Base-by-base conservation (phyloP, 1,140 invertebrate species). In the Platyscapa corneri region DNA sequence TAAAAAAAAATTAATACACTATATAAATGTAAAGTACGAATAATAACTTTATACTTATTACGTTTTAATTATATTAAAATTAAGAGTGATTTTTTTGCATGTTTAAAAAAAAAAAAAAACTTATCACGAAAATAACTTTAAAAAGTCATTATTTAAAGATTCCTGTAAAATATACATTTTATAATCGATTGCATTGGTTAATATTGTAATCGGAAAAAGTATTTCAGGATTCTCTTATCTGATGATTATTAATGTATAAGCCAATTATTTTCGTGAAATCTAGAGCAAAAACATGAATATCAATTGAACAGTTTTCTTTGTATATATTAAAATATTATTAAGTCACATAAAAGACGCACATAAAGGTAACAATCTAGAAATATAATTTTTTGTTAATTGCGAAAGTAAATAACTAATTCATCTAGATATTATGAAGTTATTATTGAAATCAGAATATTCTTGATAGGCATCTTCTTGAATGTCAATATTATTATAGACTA, bases 341-440 rank as follows among this genome's bases (percentile, higher is more conserved):
- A n/a, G 3, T 3, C 23, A 30, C n/a, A 30, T 1, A 67, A 2
- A 56, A 79, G 56, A 12, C 16, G 23, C 37, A 39, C 23, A 34
- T 18, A 39, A 27, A 18, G 34, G 42, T 16, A 46, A 16, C 49
- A 34, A 74, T 74, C 20, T 76, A 75, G 76, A 72, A 83, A 76
- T 83, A 83, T 60, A 83, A 76, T 5, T 83, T 83, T 60, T 16
- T 12, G 5, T 3, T 34, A 30, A 23, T 32, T n/a, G 8, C 49
- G 32, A 49, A 81, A 49, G 64, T 32, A 30, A 64, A 83, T 83
- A 75, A 83, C 53, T 34, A 83, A 83, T 49, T 75, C 72, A 83
- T 83, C 80, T 82, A n/a, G n/a, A n/a, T n/a, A n/a, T n/a, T 53
- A 46, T 82, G 49, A 53, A 70, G 72, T 23, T 42, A 30, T 64